Evolutionary conservation across 2,797 vertebrate genomes (phyloP), one percentile per base, ranked within the genome.

Genomic region (Thaleichthys pacificus): DNA sequence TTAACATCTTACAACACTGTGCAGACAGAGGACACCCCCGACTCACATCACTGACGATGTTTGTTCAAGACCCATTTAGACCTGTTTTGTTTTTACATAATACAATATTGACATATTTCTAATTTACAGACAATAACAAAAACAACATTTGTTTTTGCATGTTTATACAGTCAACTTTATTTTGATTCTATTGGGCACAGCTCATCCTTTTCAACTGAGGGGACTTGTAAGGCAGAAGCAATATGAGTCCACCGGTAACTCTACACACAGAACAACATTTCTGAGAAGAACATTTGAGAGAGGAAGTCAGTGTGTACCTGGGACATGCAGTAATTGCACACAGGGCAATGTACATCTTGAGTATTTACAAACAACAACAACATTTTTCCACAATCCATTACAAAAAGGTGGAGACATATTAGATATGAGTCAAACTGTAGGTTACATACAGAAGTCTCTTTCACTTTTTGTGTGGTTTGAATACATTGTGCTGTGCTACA

Each of bases 221-320:
- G 92, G 93, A 94, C 92, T 90, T 90, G 92, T 95, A 94, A 96
- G 94, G 94, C 94, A 93, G 92, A 96, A 95, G 93, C 94, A 93
- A 90, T 88, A 95, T 91, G 91, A 93, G 93, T 89, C 87, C 93
- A 94, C 92, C 89, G 86, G 90, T 74, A 85, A 87, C 72, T 90
- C 93, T 91, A 95, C 93, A 97, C 89, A 91, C 83, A 92, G 72
- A 84, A 92, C 93, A 93, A 87, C 91, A 93, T 90, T 93, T 87
- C 86, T 81, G 79, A 92, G 72, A 84, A 92, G 93, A 93, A 87
- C 91, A 93, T 91, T 93, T 87, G 47, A 61, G 42, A 28, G 24
- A 28, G 42, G 26, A 15, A 35, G 69, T 69, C 70, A 71, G 63
- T 76, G 75, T 72, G 74, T 69, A 90, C 87, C 82, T 85, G 89